phyloP scores from a whole-genome alignment of 2,113 vertebrate species.

The Porphyrio hochstetteri region DNA sequence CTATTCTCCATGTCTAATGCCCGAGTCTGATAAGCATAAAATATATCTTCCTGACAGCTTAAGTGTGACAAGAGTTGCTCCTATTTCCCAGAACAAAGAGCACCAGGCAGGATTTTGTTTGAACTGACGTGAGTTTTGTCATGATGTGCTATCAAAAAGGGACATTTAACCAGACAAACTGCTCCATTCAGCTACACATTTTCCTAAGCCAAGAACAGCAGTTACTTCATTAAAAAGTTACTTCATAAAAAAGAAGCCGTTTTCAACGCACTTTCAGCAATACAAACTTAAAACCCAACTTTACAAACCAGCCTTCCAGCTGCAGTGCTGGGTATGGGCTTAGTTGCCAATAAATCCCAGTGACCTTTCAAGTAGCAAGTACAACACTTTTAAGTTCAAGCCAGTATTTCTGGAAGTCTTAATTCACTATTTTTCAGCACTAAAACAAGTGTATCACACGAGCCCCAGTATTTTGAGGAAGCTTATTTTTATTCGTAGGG shows the following conservation, averaged over 20 bases:
- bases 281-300: neutral
- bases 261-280: neutral
- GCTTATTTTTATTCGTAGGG: neutral
- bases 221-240: neutral
- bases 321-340: neutral
- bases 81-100: neutral
- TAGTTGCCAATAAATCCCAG: neutral
- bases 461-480: neutral
- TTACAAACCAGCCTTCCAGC: neutral
- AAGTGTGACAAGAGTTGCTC: neutral
- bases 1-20: neutral
- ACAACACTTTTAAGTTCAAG: neutral
- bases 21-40: neutral
- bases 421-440: neutral
- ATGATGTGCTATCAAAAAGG: neutral
- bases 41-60: neutral
- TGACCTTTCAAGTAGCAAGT: neutral
- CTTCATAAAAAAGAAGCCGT: neutral
- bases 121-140: neutral
- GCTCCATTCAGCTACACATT: neutral
- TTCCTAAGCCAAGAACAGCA: neutral
- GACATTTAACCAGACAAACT: neutral
- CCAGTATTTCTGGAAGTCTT: neutral
- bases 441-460: neutral
- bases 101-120: neutral